Conservation (phyloP, 2,797 vertebrate genomes). For the Danionella dracula region DNA sequence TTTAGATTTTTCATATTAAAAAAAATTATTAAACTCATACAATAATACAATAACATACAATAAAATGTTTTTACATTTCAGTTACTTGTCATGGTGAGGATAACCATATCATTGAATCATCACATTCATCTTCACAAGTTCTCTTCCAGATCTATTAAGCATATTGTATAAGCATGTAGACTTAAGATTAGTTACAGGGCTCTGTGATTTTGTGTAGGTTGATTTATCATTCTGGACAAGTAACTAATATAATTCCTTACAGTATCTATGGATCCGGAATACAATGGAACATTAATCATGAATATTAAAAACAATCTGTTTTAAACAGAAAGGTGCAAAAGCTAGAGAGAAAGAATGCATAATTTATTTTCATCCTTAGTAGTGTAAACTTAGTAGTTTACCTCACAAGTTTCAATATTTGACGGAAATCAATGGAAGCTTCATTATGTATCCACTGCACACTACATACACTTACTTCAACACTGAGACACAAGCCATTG, state of each 20-base stretch:
- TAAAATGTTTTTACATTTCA: too few species aligned
- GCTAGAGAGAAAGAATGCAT: neutral
- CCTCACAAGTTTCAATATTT: slow-evolving; percentile 8
- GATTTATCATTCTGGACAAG: neutral
- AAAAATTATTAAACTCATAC: too few species aligned
- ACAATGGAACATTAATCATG: neutral
- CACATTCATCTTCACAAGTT: too few species aligned
- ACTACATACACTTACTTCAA: slow-evolving; percentile 35
- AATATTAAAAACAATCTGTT: neutral
- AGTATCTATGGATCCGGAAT: neutral
- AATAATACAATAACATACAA: too few species aligned
- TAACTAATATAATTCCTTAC: neutral
- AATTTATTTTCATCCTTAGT: neutral
- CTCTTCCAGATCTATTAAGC: neutral
- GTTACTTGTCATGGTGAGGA: too few species aligned
- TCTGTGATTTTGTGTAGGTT: slow-evolving; percentile 1
- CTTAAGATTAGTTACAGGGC: neutral
- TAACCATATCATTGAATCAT: too few species aligned
- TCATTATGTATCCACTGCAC: slow-evolving; percentile 37
- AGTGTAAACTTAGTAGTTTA: neutral
- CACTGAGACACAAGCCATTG: slow-evolving; percentile 38
- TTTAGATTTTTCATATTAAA: too few species aligned
- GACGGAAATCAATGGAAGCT: slow-evolving; percentile 16
- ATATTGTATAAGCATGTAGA: too few species aligned
- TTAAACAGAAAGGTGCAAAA: neutral